These are phyloP conservation scores for Rhogogaster chlorosoma DNA, from an alignment of 2,888 invertebrate species.

Conservation along the genomic window DNA sequence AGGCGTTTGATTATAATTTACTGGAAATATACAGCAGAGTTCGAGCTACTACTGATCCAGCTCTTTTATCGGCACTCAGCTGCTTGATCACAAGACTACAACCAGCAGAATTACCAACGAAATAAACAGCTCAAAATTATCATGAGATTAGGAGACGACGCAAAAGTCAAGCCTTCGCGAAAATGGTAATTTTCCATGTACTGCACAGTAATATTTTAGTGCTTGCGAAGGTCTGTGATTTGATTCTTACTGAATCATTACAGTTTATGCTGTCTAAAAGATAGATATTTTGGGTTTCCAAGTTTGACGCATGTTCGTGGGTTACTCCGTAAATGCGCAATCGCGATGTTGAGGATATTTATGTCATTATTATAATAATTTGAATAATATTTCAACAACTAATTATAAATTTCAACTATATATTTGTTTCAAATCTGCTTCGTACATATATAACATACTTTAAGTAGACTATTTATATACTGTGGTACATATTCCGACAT, in stretches of 20 bases:
- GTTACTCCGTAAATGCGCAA: background rate
- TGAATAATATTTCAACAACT: constrained; percentile 2
- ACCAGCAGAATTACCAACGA: background rate
- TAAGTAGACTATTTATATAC: background rate
- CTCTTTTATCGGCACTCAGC: constrained; percentile 58
- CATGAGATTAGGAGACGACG: background rate
- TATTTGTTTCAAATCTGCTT: constrained; percentile 3
- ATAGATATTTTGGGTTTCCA: background rate
- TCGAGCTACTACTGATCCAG: constrained; percentile 22
- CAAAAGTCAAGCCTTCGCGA: background rate
- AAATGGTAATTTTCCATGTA: background rate
- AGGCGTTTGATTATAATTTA: constrained; percentile 50
- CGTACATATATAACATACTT: background rate
- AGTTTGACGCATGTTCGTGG: constrained; percentile 16
- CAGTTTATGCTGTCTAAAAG: background rate
- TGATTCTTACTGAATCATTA: background rate
- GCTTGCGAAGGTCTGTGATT: background rate
- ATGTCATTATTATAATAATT: background rate
- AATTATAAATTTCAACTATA: constrained; percentile 6
- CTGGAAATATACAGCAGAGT: constrained; percentile 39
- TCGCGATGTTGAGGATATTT: background rate
- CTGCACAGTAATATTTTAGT: background rate
- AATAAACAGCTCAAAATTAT: background rate
- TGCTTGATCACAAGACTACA: constrained; percentile 70
- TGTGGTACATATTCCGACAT: background rate